Percentiles rank a stretch among this genome's conserved stretches.
Conservation (phyloP, 2,797 vertebrate genomes). For the Anomalospiza imberbis region DNA sequence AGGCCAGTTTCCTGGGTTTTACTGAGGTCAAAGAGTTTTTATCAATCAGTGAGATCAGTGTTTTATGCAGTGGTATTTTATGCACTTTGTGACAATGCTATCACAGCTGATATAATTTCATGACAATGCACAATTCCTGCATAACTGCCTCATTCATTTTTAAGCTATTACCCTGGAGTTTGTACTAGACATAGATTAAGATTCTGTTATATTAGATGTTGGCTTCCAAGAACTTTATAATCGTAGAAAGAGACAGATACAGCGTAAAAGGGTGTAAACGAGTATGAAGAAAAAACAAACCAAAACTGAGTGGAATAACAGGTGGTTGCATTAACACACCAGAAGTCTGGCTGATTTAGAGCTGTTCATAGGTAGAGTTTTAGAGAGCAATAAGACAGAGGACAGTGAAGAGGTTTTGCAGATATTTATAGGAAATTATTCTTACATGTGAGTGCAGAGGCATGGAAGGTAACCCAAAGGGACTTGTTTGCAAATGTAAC, state of each 20-base stretch:
- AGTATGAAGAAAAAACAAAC: not conserved
- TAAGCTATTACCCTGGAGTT: not conserved
- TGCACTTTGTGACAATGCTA: not conserved
- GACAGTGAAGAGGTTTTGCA: not conserved
- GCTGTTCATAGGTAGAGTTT: not conserved
- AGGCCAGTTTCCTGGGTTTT: not conserved
- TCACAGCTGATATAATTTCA: constrained; percentile 27
- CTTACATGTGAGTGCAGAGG: not conserved
- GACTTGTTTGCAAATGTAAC: not conserved
- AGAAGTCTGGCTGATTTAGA: not conserved
- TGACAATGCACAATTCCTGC: constrained; percentile 37
- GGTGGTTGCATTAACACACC: constrained; percentile 39
- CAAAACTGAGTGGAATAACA: constrained; percentile 19
- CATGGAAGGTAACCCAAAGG: not conserved
- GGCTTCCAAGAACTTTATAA: not conserved
- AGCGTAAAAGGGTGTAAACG: not conserved
- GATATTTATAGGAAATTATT: not conserved
- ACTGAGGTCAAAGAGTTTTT: constrained; percentile 1
- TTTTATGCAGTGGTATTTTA: not conserved
- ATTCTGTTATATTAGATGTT: not conserved
- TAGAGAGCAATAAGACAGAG: not conserved
- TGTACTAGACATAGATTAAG: not conserved
- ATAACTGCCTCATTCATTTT: constrained; percentile 5
- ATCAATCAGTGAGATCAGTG: not conserved
- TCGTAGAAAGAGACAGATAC: not conserved